These are phyloP conservation scores for Otocyon megalotis DNA, from an alignment of 2,113 vertebrate genomes.

Conservation along the genomic window DNA sequence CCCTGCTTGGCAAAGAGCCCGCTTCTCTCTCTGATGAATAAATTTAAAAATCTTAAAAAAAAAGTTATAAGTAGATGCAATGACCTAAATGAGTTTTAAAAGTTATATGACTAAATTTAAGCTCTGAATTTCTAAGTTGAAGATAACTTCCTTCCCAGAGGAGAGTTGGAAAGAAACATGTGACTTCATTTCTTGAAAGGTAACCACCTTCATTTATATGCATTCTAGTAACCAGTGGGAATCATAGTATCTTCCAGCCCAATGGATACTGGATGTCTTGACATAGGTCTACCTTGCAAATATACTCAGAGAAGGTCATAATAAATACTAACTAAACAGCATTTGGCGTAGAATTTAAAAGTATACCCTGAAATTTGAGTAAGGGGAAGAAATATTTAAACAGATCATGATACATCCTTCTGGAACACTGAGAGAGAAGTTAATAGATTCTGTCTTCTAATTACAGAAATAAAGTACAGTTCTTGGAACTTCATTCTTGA, in stretches of 20 bases:
- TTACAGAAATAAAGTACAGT: background rate
- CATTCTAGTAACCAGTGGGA: background rate
- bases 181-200: background rate
- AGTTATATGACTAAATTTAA: background rate
- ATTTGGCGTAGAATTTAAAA: conserved; percentile 4
- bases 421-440: background rate
- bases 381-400: conserved; percentile 27
- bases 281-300: background rate
- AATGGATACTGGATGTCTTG: background rate
- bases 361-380: conserved; percentile 3
- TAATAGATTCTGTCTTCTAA: background rate
- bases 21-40: background rate
- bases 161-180: background rate
- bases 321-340: background rate
- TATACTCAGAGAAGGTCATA: background rate
- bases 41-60: background rate
- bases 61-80: background rate
- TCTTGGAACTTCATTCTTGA: background rate
- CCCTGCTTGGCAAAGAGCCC: background rate
- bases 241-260: background rate
- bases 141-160: background rate
- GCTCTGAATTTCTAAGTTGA: background rate
- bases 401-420: background rate
- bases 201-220: background rate
- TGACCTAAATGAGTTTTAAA: background rate